Conservation (phyloP, 2,888 invertebrate genomes). For the Baronia brevicornis region DNA sequence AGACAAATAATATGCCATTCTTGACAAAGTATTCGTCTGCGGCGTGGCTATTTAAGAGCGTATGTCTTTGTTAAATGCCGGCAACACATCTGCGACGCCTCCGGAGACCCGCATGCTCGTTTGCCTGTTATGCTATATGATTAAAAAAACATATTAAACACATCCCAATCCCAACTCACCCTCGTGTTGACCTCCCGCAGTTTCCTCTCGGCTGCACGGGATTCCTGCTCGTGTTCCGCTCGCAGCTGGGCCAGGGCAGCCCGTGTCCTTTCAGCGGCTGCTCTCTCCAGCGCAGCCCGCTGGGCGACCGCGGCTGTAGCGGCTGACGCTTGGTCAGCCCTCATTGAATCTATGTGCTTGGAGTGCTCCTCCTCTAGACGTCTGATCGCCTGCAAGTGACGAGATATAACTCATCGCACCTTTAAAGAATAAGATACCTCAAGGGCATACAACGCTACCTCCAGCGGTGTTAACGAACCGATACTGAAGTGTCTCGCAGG, state of each 20-base stretch:
- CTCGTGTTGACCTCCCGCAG: slow-evolving; percentile 49
- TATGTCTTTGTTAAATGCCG: too few species aligned
- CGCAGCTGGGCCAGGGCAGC: slow-evolving; percentile 49
- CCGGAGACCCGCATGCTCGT: too few species aligned
- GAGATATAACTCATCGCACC: not conserved
- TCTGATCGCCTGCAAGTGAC: slow-evolving; percentile 41
- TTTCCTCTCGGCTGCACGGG: slow-evolving; percentile 48
- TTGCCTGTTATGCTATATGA: too few species aligned
- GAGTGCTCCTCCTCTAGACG: slow-evolving; percentile 43
- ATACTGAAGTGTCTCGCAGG: too few species aligned
- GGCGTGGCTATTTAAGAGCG: too few species aligned
- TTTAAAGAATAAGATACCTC: too few species aligned
- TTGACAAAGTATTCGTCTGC: too few species aligned
- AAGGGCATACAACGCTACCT: too few species aligned
- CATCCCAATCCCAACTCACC: slow-evolving; percentile 28
- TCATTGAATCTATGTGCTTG: slow-evolving; percentile 30
- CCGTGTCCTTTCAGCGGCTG: slow-evolving; percentile 52
- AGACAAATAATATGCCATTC: too few species aligned
- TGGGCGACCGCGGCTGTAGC: slow-evolving; percentile 32
- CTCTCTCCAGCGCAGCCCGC: slow-evolving; percentile 41
- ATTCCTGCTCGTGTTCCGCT: slow-evolving; percentile 45
- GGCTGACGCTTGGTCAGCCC: slow-evolving; percentile 39
- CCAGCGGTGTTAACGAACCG: too few species aligned
- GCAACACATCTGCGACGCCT: too few species aligned
- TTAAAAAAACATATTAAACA: slow-evolving; percentile 1